These are phyloP conservation scores for Lepisosteus oculatus DNA, from an alignment of 2,113 vertebrate genomes.

Conservation along the genomic window DNA sequence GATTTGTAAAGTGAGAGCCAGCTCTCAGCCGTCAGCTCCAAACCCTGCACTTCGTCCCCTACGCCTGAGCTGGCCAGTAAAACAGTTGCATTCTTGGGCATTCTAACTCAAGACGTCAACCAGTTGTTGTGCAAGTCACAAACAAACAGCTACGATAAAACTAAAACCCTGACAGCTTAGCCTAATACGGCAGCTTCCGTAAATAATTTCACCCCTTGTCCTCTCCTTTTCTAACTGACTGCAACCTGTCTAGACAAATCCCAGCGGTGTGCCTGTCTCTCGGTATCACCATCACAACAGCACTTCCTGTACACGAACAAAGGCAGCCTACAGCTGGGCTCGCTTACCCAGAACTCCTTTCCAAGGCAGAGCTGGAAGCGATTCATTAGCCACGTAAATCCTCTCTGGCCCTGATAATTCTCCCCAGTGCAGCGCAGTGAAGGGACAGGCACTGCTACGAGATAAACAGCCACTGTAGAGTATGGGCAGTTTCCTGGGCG, in stretches of 20 bases:
- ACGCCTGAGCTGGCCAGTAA: background rate
- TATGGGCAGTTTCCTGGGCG: background rate
- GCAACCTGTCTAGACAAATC: conserved; percentile 3
- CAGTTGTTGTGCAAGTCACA: too few relatives aligned
- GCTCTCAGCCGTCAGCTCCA: background rate
- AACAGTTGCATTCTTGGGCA: background rate
- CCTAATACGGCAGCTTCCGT: background rate
- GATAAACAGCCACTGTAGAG: background rate
- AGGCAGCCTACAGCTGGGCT: conserved; percentile 9
- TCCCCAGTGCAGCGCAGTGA: background rate
- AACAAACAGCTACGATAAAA: too few relatives aligned
- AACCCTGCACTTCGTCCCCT: background rate
- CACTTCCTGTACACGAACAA: conserved; percentile 9
- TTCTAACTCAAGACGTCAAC: too few relatives aligned
- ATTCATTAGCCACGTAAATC: background rate
- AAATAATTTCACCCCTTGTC: background rate
- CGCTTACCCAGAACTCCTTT: conserved; percentile 2
- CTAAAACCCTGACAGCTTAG: background rate
- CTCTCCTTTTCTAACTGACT: background rate
- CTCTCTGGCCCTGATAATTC: background rate
- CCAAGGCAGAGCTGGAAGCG: conserved; percentile 1
- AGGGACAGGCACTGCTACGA: background rate
- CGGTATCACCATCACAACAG: background rate
- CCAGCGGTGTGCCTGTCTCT: rapidly evolving
- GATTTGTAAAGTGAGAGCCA: background rate